These are phyloP conservation scores for Stomatorhinus ivindoensis DNA, from an alignment of 2,113 vertebrate genomes.

Conservation along the genomic window DNA sequence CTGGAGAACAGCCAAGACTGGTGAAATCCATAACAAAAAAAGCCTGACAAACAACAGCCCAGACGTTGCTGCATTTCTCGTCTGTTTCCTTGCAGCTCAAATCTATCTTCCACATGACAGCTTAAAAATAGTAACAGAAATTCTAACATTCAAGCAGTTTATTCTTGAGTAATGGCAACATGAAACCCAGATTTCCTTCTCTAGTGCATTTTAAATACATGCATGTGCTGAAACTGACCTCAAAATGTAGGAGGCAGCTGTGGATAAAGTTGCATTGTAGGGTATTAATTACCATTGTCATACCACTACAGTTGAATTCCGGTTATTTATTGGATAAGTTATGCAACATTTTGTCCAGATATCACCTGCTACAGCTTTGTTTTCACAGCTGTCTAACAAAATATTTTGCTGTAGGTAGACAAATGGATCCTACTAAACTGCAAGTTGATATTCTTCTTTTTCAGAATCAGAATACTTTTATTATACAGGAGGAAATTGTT, in stretches of 20 bases:
- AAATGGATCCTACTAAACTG: background rate
- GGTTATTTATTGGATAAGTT: background rate
- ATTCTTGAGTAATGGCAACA: background rate
- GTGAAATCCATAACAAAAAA: background rate
- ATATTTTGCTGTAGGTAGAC: background rate
- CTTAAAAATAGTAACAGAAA: conserved; percentile 2
- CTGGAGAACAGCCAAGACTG: background rate
- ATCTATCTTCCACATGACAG: conserved; percentile 5
- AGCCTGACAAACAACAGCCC: background rate
- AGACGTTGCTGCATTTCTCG: background rate
- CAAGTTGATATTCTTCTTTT: background rate
- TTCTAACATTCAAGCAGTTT: background rate
- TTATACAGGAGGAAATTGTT: background rate
- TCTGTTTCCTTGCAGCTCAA: background rate
- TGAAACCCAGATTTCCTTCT: background rate
- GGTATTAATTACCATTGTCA: conserved; percentile 9
- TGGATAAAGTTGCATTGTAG: background rate
- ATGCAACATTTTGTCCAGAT: background rate
- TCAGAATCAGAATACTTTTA: background rate
- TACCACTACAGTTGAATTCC: background rate
- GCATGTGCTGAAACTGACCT: conserved; percentile 2
- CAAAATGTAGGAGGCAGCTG: background rate
- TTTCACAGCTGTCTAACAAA: background rate
- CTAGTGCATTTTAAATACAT: conserved; percentile 6
- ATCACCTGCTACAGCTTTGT: background rate